These are phyloP conservation scores for Ferrisia virgata DNA, from an alignment of 2,888 invertebrate genomes.

Conservation along the genomic window DNA sequence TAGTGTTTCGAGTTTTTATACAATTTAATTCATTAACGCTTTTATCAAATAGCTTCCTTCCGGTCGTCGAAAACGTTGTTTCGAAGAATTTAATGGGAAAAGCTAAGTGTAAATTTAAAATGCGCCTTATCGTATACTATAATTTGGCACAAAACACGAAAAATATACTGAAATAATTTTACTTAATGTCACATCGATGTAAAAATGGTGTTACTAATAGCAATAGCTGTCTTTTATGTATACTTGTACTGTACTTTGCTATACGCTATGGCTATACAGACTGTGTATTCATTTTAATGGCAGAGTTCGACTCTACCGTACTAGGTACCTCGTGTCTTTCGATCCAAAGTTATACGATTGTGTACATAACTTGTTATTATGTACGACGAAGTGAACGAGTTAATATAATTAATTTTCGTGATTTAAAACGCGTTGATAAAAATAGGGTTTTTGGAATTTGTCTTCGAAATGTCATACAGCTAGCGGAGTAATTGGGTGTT, in stretches of 20 bases:
- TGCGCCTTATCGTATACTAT: background rate
- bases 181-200: background rate
- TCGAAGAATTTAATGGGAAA: background rate
- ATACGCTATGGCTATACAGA: too few species aligned
- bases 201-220: background rate
- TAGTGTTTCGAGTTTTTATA: background rate
- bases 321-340: too few species aligned
- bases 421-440: background rate
- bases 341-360: too few species aligned
- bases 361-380: background rate
- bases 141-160: background rate
- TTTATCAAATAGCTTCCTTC: conserved; percentile 17
- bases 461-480: conserved; percentile 10
- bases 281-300: background rate
- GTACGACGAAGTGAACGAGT: background rate
- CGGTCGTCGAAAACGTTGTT: background rate
- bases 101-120: background rate
- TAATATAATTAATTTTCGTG: background rate
- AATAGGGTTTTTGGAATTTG: conserved; percentile 3
- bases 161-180: background rate
- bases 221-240: background rate
- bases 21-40: conserved; percentile 7
- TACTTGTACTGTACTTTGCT: background rate
- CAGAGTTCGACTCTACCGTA: background rate
- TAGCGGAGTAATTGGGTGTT: background rate